Evolutionary conservation across 2,888 invertebrate genomes (phyloP).

Genomic region (Eubasilissa splendida): DNA sequence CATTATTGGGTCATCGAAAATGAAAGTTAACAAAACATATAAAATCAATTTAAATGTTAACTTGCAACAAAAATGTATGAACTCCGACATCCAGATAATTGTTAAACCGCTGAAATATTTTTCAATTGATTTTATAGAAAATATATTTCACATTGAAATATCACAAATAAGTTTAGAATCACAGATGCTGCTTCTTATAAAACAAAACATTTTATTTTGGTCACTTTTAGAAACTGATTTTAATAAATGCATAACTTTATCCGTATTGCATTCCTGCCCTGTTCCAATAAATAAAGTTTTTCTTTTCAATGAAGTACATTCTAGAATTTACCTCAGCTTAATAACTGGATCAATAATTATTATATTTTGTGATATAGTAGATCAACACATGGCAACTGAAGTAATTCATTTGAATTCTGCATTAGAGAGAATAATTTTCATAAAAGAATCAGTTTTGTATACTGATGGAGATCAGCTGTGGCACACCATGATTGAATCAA

Average conservation of each 20-base stretch:
- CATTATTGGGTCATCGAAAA: slow-evolving; percentile 45
- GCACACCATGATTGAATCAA: slow-evolving; percentile 10
- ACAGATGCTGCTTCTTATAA: slow-evolving; percentile 24
- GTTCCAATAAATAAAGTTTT: slow-evolving; percentile 23
- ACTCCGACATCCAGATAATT: slow-evolving; percentile 9
- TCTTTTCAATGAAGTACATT: background rate
- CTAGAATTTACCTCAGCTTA: slow-evolving; percentile 42
- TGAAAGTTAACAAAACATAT: slow-evolving; percentile 43
- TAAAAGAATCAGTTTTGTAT: slow-evolving; percentile 39
- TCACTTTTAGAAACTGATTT: slow-evolving; percentile 17
- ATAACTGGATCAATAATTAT: slow-evolving; percentile 47
- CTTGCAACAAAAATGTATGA: background rate
- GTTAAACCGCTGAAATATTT: slow-evolving; percentile 42
- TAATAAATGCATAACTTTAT: background rate
- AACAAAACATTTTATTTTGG: slow-evolving; percentile 42
- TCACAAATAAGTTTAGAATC: slow-evolving; percentile 40
- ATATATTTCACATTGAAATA: slow-evolving; percentile 46
- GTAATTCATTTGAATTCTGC: slow-evolving; percentile 46
- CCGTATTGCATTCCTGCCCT: slow-evolving; percentile 38
- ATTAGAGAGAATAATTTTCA: slow-evolving; percentile 26
- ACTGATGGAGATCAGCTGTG: slow-evolving; percentile 42
- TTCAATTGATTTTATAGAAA: slow-evolving; percentile 44
- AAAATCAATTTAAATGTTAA: slow-evolving; percentile 32
- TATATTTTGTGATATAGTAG: slow-evolving; percentile 34
- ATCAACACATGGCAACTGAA: slow-evolving; percentile 34